phyloP scores from a whole-genome alignment of 2,888 invertebrate genomes.

The Cheiracanthium punctorium region DNA sequence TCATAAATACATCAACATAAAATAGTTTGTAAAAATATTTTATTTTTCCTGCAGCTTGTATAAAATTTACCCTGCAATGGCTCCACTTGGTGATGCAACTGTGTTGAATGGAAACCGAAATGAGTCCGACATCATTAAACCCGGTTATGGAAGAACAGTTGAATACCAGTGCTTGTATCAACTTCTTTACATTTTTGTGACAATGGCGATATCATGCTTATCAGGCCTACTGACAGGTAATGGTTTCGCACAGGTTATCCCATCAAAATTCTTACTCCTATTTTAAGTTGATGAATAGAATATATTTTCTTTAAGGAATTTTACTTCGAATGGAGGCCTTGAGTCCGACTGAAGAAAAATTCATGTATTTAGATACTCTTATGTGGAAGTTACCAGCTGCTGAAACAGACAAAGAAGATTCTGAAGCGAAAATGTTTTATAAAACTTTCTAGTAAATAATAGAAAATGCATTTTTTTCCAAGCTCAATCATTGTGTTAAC shows the following conservation, averaged over 20 bases:
- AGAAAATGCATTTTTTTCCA: no score
- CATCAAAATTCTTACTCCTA: no score
- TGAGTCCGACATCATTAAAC: conserved; percentile 71
- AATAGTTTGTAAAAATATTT: no score
- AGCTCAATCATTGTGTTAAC: no score
- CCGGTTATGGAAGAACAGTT: conserved; percentile 81
- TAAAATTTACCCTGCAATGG: conserved; percentile 80
- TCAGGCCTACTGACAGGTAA: conserved; percentile 87
- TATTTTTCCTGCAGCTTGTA: conserved; percentile 76
- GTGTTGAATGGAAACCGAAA: conserved; percentile 72
- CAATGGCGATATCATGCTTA: conserved; percentile 82
- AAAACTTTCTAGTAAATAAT: no score
- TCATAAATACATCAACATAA: no score
- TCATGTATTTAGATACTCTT: conserved; percentile 43
- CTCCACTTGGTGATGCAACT: conserved; percentile 77
- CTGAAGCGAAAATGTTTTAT: no score
- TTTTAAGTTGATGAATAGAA: no score
- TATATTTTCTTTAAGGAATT: no score
- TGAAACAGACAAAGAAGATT: background rate
- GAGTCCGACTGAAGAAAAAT: conserved; percentile 36
- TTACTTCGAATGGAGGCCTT: conserved; percentile 25
- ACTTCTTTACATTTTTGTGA: conserved; percentile 83
- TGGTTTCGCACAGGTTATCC: no score
- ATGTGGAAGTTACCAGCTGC: conserved; percentile 31
- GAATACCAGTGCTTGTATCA: conserved; percentile 86